A percentile compares a stretch with the other conserved stretches of the same genome.
Evolutionary conservation across 2,888 invertebrate species (phyloP).

Genomic region (Eupeodes luniger): DNA sequence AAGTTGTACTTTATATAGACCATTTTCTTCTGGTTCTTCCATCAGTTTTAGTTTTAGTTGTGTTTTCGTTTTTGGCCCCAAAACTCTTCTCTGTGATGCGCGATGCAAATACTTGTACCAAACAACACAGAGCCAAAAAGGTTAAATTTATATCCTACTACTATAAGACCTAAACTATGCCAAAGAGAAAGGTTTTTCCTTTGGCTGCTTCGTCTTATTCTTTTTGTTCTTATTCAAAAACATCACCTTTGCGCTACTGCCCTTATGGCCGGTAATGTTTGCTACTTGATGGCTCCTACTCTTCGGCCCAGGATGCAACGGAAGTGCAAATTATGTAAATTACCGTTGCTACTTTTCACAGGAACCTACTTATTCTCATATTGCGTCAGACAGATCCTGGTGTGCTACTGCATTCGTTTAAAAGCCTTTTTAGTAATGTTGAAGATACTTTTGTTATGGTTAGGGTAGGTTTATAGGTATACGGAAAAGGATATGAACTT

Average conservation of each 20-base stretch:
- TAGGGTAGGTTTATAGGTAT: background rate
- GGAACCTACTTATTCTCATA: conserved; percentile 26
- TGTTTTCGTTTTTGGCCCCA: background rate
- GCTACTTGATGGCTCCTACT: conserved; percentile 12
- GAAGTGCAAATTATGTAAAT: conserved; percentile 53
- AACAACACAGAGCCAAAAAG: background rate
- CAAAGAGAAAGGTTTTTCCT: background rate
- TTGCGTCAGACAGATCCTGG: conserved; percentile 27
- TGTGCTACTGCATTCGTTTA: conserved; percentile 18
- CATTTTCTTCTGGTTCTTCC: background rate
- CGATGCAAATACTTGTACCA: conserved; percentile 12
- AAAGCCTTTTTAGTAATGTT: background rate
- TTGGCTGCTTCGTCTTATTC: background rate
- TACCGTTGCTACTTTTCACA: conserved; percentile 15
- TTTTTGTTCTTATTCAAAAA: conserved; percentile 25
- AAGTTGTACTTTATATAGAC: conserved; percentile 12
- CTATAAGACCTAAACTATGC: background rate
- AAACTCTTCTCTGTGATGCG: background rate
- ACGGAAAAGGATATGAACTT: background rate
- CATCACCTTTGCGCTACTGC: conserved; percentile 32
- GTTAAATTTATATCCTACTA: background rate
- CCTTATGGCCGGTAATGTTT: conserved; percentile 40
- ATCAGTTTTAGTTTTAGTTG: background rate
- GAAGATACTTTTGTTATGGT: background rate
- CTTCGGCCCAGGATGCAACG: conserved; percentile 22